Percentiles rank a stretch among this genome's conserved stretches.
Evolutionary conservation across 2,888 invertebrate genomes (phyloP).

Genomic region (Holacanthella duospinosa): DNA sequence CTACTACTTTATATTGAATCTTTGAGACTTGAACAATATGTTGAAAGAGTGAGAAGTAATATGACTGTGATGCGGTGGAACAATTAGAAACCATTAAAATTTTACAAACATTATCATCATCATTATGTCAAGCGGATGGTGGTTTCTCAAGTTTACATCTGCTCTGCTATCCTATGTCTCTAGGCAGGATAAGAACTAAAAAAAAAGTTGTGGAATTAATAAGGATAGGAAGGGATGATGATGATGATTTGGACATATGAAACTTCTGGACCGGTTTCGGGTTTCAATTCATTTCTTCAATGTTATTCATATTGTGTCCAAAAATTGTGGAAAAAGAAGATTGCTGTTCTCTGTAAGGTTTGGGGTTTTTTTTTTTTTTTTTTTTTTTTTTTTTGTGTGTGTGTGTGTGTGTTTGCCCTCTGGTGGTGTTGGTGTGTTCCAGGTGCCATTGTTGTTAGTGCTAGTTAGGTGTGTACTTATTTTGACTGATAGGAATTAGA

Average conservation of each 20-base stretch:
- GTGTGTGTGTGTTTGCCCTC: no score
- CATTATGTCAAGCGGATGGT: neutral
- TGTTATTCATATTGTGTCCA: neutral
- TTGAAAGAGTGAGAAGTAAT: constrained; percentile 2
- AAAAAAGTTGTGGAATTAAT: neutral
- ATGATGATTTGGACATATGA: neutral
- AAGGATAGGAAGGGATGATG: neutral
- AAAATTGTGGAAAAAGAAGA: neutral
- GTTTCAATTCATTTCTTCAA: neutral
- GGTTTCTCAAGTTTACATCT: constrained; percentile 3
- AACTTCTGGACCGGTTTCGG: constrained; percentile 3
- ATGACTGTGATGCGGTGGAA: constrained; percentile 2
- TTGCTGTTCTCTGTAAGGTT: neutral
- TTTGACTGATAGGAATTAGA: neutral
- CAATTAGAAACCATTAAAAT: constrained; percentile 5
- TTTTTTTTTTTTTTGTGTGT: no score
- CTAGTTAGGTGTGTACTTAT: neutral
- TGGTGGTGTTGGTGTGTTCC: no score
- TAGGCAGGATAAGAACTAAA: neutral
- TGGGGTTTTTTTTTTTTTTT: neutral
- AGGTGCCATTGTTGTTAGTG: no score
- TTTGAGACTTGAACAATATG: neutral
- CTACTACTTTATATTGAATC: no score
- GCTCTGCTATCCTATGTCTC: neutral
- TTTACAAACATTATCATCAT: neutral